phyloP scores from a whole-genome alignment of 2,888 invertebrate species.

The Drosophila differens region DNA sequence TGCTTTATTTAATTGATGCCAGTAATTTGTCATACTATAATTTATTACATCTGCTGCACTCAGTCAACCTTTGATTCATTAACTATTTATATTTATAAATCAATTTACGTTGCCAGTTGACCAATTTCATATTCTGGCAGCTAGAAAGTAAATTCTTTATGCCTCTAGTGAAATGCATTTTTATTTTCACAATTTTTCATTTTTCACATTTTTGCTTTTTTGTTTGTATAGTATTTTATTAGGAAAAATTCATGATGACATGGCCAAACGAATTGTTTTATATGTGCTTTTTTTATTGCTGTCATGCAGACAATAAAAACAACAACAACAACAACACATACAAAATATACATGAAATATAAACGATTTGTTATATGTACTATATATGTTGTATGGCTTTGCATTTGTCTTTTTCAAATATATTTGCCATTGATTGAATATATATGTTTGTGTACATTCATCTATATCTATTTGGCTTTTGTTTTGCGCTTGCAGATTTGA shows the following conservation, averaged over 20 bases:
- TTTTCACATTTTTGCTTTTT: background rate
- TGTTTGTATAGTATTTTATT: slow-evolving; percentile 51
- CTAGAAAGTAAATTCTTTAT: slow-evolving; percentile 20
- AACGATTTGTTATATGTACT: slow-evolving; percentile 35
- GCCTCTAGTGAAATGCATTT: background rate
- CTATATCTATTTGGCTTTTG: slow-evolving; percentile 32
- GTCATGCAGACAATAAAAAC: slow-evolving; percentile 16
- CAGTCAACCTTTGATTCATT: slow-evolving; percentile 29
- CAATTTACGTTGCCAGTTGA: slow-evolving; percentile 25
- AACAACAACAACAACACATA: slow-evolving; percentile 11
- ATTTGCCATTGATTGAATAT: slow-evolving; percentile 50
- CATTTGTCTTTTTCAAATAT: slow-evolving; percentile 31
- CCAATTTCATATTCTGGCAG: slow-evolving; percentile 2
- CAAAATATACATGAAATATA: slow-evolving; percentile 8
- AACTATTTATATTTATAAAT: slow-evolving; percentile 39
- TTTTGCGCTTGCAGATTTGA: slow-evolving; percentile 29
- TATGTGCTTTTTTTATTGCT: slow-evolving; percentile 55
- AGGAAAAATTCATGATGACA: slow-evolving; percentile 54
- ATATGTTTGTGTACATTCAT: background rate
- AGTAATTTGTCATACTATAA: slow-evolving; percentile 28
- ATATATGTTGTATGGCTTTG: slow-evolving; percentile 30
- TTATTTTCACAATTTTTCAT: slow-evolving; percentile 2
- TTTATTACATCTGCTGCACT: slow-evolving; percentile 3
- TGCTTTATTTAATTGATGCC: slow-evolving; percentile 15
- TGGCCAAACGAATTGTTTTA: slow-evolving; percentile 51